Base-by-base conservation (phyloP, 2,888 invertebrate species). In the Callyntrura sp. region DNA sequence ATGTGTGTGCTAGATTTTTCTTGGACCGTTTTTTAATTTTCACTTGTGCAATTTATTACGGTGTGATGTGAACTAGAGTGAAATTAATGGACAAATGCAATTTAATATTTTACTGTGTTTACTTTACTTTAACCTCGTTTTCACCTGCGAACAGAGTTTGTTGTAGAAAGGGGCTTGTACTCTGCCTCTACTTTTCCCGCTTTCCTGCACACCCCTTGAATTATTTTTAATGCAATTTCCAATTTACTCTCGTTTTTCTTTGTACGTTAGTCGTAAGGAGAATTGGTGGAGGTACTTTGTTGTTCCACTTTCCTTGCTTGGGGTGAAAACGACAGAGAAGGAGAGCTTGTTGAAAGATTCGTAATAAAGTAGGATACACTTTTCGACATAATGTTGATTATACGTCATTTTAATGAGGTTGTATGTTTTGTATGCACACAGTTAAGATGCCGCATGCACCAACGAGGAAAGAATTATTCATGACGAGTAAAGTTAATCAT, bases 31-130 rank as follows among this genome's bases (percentile, higher is more conserved):
- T 62, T 62, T 62, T 25, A 62, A 62, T 23, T 76, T 76, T 51
- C 51, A 17, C n/a, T 12, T 12, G 6, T 17, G 70, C 20, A 45
- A 0, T 45, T 70, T 70, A 45, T 45, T 20, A 45, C 45, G n/a
- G 12, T 51, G 78, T 78, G 55, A 78, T 78, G 48, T 51, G 17
- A 25, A n/a, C 45, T 83, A 20, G 83, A 85, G 43, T 73, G 43
- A 85, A 73, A 85, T 85, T 85, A 85, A 85, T 85, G 85, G 73
- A 85, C 51, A n/a, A 85, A 57, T 23, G 57, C 45, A 85, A 73
- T 85, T 85, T 85, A 73, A 85, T 85, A 85, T 85, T 55, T 85
- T 25, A 55, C 35, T 84, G 8, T 51, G 35, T 73, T 78, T 60
- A 60, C 28, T 79, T 79, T 6, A 11, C 9, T 60, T 43, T 60